These are phyloP conservation scores for Microtus pennsylvanicus DNA, from an alignment of 2,113 vertebrate species.

Conservation along the genomic window DNA sequence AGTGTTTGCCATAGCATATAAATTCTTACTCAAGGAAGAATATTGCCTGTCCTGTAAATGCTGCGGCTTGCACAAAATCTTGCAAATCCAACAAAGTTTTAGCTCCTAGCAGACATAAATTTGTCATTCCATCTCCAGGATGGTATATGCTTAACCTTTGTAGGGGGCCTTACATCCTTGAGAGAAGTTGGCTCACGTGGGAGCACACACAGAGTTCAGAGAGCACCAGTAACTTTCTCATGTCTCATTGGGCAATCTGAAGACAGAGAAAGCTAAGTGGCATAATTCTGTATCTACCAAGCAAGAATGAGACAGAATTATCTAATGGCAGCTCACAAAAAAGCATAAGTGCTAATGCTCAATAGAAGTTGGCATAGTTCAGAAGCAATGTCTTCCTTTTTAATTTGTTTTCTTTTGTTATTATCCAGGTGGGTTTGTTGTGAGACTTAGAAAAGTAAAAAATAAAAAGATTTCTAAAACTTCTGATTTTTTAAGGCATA, in stretches of 20 bases:
- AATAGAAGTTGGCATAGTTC: neutral
- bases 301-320: neutral
- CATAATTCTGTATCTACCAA: neutral
- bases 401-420: slow-evolving; percentile 9
- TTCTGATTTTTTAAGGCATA: neutral
- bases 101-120: slow-evolving; percentile 67
- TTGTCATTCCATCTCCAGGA: slow-evolving; percentile 53
- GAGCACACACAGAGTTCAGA: neutral
- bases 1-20: slow-evolving; percentile 68
- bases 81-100: slow-evolving; percentile 73
- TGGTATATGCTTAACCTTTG: slow-evolving; percentile 67
- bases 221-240: neutral
- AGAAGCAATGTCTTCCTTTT: neutral
- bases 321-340: neutral
- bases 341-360: neutral
- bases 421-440: neutral
- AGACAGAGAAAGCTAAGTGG: neutral
- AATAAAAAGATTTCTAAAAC: neutral
- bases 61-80: slow-evolving; percentile 77
- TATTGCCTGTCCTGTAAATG: slow-evolving; percentile 70
- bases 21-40: slow-evolving; percentile 68
- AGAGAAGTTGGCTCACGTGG: neutral
- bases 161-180: neutral
- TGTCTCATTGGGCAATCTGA: neutral
- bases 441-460: neutral